Conservation (phyloP, 1,140 invertebrate species). For the Potamilus streckersoni region DNA sequence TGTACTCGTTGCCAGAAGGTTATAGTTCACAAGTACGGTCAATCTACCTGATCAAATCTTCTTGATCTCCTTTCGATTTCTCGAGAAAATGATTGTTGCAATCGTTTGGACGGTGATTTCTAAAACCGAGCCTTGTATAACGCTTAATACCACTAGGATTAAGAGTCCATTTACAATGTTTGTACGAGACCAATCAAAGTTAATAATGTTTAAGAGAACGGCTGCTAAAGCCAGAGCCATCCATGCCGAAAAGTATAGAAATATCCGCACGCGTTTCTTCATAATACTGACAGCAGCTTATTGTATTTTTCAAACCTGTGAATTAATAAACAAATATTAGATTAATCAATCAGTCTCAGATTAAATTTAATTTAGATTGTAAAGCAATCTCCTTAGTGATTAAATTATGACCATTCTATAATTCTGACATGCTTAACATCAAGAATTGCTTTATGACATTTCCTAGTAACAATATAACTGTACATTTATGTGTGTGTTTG, state of each 20-base stretch:
- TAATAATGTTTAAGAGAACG: constrained; percentile 48
- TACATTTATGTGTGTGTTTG: no score
- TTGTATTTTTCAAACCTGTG: no score
- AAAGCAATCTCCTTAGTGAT: no score
- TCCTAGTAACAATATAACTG: no score
- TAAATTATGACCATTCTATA: neutral
- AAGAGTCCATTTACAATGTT: constrained; percentile 44
- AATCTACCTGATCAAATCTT: constrained; percentile 36
- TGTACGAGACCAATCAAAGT: constrained; percentile 54
- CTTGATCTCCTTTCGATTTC: constrained; percentile 36
- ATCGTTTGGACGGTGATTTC: constrained; percentile 58
- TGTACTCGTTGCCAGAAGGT: constrained; percentile 51
- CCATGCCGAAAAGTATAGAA: constrained; percentile 55
- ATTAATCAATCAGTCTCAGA: no score
- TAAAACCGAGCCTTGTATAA: constrained; percentile 54
- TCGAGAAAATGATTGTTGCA: constrained; percentile 51
- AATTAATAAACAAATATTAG: no score
- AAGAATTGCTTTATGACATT: no score
- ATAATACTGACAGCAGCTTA: constrained; percentile 7
- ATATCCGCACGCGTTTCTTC: constrained; percentile 33
- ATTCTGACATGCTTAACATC: no score
- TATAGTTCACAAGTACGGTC: constrained; percentile 57
- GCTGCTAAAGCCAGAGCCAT: constrained; percentile 35
- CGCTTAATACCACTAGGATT: constrained; percentile 47
- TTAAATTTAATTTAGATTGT: no score